phyloP scores from a whole-genome alignment of 2,888 invertebrate genomes.

The Xanthorhoe designata region DNA sequence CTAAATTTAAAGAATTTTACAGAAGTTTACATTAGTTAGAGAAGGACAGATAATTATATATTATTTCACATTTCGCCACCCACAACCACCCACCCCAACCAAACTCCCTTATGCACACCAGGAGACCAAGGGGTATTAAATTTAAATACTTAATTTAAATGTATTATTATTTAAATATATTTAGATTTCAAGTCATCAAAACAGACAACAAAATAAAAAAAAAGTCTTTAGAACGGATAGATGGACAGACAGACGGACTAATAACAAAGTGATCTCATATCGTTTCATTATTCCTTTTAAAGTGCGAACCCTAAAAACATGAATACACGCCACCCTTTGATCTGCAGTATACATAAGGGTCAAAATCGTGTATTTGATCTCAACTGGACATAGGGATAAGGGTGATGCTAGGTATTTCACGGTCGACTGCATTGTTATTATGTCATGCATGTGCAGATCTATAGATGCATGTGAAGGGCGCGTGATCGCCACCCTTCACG shows the following conservation, averaged over 20 bases:
- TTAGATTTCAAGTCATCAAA: no score
- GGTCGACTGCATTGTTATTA: not conserved
- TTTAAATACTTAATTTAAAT: no score
- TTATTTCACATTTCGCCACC: no score
- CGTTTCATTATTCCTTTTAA: not conserved
- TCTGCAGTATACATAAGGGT: not conserved
- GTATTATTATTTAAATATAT: no score
- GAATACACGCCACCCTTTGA: not conserved
- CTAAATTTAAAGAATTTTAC: no score
- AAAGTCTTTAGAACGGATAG: not conserved
- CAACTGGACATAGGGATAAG: not conserved
- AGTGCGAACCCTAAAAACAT: not conserved
- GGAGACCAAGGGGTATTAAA: no score
- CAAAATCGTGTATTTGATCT: not conserved
- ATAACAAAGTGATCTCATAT: not conserved
- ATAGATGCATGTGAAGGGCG: conserved; percentile 6
- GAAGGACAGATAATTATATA: no score
- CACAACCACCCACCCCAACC: no score
- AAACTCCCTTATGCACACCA: no score
- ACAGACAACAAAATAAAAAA: no score
- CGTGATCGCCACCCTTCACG: conserved; percentile 19
- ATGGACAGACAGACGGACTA: not conserved
- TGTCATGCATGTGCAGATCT: not conserved
- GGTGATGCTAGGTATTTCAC: not conserved
- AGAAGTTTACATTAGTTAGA: no score